Base-by-base conservation (phyloP, 2,888 invertebrate genomes). In the Arctia plantaginis region DNA sequence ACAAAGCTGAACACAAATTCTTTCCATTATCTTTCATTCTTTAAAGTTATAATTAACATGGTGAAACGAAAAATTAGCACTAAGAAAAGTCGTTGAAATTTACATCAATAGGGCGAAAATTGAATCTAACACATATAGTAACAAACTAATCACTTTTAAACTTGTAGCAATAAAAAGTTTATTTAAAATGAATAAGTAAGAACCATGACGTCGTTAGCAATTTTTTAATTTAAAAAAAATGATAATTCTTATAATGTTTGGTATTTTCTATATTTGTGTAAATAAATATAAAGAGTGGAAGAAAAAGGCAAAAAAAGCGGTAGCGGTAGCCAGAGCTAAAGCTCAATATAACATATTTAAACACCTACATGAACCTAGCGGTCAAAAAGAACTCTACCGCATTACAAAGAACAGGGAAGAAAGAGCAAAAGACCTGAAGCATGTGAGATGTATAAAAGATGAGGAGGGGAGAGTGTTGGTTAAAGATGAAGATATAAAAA, bases 1-100 rank as follows among this genome's bases (percentile, higher is more conserved):
- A 84, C 79, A 78, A 83, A 84, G 87, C 85, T 84, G 86, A 83
- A 85, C 77, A 82, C 35, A 39, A 47, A 39, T 30, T 59, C 8
- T 44, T 47, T 73, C 59, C 30, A 62, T 68, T 68, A 39, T 13
- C 39, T 27, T 35, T 39, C 20, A 44, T 30, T 33, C 13, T 64
- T 65, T 62, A 62, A 62, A 41, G 41, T 69, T 55, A 20, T 27
- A 39, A 55, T 68, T 51, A 55, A 55, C n/a, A 55, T 23, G 12
- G 51, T 55, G 23, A 55, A 55, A n/a, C 12, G n/a, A 55, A n/a
- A 55, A 55, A 55, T 55, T 55, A 12, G n/a, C 51, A 55, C 51
- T 8, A 8, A 23, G 1, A 8, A 23, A 51, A 51, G 51, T 55
- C 10, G 1, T 51, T 51, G 20, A 8, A 23, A 23, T 51, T 23